Evolutionary conservation across 2,113 vertebrate species (phyloP).

Genomic region (Cavia aperea): DNA sequence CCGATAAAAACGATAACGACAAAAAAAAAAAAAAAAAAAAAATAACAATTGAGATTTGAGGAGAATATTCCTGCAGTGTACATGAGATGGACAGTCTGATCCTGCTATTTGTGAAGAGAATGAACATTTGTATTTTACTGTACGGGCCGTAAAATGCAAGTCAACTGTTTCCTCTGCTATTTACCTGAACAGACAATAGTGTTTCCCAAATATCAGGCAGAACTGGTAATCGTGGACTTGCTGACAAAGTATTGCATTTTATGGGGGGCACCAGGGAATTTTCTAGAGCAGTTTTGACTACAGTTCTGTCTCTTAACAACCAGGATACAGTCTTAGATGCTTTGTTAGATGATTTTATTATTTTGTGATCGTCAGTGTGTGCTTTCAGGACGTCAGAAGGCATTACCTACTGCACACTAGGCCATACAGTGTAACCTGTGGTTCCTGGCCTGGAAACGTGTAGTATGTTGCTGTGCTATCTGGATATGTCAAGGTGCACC

Average conservation of each 20-base stretch:
- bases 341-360: background rate
- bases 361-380: background rate
- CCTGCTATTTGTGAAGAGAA: background rate
- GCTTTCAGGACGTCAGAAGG: background rate
- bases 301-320: background rate
- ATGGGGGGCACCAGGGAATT: conserved; percentile 24
- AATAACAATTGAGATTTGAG: background rate
- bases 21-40: background rate
- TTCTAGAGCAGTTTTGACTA: background rate
- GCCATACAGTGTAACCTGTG: background rate
- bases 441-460: background rate
- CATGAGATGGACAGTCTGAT: background rate
- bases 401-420: background rate
- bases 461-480: background rate
- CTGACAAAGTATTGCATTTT: background rate
- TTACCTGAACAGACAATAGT: background rate
- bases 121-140: conserved; percentile 9
- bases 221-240: background rate
- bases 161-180: background rate
- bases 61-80: background rate
- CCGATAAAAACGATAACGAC: no score
- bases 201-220: background rate
- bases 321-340: background rate
- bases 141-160: background rate
- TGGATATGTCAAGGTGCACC: background rate